Evolutionary conservation across 2,888 invertebrate species (phyloP).

Genomic region (Tenodera sinensis): DNA sequence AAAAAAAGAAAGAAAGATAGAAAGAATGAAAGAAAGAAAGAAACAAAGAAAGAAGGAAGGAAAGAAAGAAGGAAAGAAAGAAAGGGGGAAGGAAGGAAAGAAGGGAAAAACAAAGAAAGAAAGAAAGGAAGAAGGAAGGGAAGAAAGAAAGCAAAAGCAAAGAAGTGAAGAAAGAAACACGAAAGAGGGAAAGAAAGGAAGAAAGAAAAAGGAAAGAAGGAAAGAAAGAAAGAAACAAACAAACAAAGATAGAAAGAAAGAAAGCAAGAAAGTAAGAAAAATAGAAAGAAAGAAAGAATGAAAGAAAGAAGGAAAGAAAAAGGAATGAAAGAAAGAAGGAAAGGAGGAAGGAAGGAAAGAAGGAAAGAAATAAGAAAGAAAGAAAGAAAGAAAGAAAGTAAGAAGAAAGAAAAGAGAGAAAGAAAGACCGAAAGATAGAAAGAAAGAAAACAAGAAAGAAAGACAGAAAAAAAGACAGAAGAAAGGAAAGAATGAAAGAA

Average conservation of each 20-base stretch:
- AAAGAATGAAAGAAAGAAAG: background rate
- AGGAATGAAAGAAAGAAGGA: no score
- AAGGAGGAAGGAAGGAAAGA: background rate
- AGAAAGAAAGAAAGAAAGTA: no score
- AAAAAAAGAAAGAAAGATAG: background rate
- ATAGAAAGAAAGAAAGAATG: background rate
- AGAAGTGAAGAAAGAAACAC: background rate
- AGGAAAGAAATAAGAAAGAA: no score
- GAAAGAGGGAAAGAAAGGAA: no score
- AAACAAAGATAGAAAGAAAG: background rate
- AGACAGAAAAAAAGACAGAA: no score
- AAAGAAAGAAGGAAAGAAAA: background rate
- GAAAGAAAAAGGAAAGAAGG: background rate
- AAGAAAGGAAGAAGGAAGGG: background rate
- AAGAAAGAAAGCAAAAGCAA: background rate
- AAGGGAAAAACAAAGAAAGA: background rate
- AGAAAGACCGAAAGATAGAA: no score
- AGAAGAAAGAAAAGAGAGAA: no score
- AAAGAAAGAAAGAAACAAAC: background rate
- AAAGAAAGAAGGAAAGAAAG: background rate
- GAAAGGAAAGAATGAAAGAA: background rate
- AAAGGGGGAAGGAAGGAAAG: background rate
- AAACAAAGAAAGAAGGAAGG: background rate
- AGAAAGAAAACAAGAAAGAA: no score
- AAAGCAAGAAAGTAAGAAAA: no score